These are phyloP conservation scores for Nixonia krombeini DNA, from an alignment of 1,140 invertebrate genomes.

Conservation along the genomic window DNA sequence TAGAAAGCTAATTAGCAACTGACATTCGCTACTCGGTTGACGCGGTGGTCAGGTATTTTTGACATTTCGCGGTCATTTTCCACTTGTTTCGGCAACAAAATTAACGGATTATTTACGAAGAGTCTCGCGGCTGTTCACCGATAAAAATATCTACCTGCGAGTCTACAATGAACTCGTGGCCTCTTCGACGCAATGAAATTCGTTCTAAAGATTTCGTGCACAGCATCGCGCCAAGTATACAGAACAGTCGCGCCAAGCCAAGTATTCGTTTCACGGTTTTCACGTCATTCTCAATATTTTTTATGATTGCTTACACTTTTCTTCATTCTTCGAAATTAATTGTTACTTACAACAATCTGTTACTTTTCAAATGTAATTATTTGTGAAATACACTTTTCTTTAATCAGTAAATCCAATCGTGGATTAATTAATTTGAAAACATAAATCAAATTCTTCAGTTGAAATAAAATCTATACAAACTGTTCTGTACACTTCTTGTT, in stretches of 20 bases:
- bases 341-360: too few species aligned
- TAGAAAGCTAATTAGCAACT: conserved; percentile 20
- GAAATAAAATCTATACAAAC: too few species aligned
- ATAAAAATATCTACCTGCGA: conserved; percentile 39
- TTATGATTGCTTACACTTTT: too few species aligned
- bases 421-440: too few species aligned
- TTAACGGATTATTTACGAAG: conserved; percentile 42
- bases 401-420: too few species aligned
- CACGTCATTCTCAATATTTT: too few species aligned
- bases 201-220: background rate
- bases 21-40: conserved; percentile 1
- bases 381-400: too few species aligned
- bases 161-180: conserved; percentile 12
- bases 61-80: conserved; percentile 41
- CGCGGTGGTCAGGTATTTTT: conserved; percentile 4
- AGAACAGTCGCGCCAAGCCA: conserved; percentile 22
- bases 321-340: too few species aligned
- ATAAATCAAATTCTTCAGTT: too few species aligned
- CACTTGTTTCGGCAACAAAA: conserved; percentile 46
- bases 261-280: too few species aligned
- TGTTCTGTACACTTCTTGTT: too few species aligned
- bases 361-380: too few species aligned
- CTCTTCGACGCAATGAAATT: background rate
- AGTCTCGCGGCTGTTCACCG: conserved; percentile 28
- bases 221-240: conserved; percentile 26